Evolutionary conservation across 2,888 invertebrate species (phyloP), one percentile per base, ranked within the genome.

Genomic region (Agrilus cyanescens): DNA sequence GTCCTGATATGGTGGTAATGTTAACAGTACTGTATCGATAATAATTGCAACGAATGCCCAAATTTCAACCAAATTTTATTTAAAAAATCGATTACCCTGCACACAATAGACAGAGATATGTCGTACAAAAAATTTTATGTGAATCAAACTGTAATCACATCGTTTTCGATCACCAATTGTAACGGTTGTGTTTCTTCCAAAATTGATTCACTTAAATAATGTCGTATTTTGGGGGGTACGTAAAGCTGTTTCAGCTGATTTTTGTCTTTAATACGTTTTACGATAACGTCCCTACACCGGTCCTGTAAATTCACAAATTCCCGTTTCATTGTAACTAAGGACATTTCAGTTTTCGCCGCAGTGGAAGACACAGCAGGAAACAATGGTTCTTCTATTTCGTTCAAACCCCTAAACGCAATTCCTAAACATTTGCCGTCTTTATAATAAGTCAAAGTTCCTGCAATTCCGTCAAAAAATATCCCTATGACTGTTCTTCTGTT

Each of bases 281-380:
- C 69, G 50, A 83, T 78, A 41, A 73, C 73, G 1, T 76, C 75
- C 15, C 78, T 67, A 58, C 79, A 80, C 32, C 80, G 68, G 62
- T 84, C 82, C 57, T 82, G 81, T 5, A 84, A 68, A 58, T 72
- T 79, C 1, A 75, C 72, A 57, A 79, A 81, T 55, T 78, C 78
- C 32, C 80, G 62, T 47, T 73, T 71, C 51, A 75, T 73, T 20
- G 67, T 63, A 25, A 71, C 72, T 13, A 84, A 60, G 1, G 75
- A 72, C 79, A 84, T 82, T 63, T 81, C 78, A 2, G 83, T 82
- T 65, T 82, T 82, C 13, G 82, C 82, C 0, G 83, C 82, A 0
- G 83, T 83, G 2, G 82, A 82, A 53, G 78, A 77, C 8, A 82
- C 72, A 43, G 81, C 74, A 1, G 84, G 83, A 59, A 73, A 83